phyloP scores from a whole-genome alignment of 2,888 invertebrate genomes.

The Cybosia mesomella region DNA sequence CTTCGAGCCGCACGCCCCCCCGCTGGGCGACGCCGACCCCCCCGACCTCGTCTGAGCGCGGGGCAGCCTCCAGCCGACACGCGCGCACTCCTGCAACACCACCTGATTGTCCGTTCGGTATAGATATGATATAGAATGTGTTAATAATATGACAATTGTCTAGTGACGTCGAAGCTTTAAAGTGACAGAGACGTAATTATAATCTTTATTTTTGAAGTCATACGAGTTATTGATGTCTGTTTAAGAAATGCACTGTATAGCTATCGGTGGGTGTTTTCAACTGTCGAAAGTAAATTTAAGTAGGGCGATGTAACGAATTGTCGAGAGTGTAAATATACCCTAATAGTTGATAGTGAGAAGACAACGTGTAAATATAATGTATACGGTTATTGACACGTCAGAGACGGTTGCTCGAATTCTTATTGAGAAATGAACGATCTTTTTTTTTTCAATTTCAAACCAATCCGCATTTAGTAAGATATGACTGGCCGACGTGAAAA shows the following conservation, averaged over 20 bases:
- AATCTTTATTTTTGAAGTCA: neutral
- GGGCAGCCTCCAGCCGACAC: neutral
- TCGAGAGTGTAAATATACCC: constrained; percentile 13
- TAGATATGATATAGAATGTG: too few species aligned
- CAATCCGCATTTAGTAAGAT: neutral
- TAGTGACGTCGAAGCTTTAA: neutral
- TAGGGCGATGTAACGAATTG: constrained; percentile 26
- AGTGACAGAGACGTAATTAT: neutral
- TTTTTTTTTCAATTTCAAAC: constrained; percentile 4
- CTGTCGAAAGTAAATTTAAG: constrained; percentile 17
- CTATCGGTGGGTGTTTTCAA: neutral
- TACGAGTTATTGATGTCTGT: neutral
- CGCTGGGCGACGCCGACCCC: constrained; percentile 37
- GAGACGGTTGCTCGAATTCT: constrained; percentile 1
- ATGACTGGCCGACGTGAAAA: neutral
- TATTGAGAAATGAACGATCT: neutral
- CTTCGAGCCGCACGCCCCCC: constrained; percentile 45
- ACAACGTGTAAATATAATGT: constrained; percentile 22
- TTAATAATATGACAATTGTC: too few species aligned
- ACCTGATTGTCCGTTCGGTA: neutral
- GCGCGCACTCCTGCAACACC: neutral
- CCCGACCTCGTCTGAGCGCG: constrained; percentile 54
- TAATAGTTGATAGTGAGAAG: constrained; percentile 7
- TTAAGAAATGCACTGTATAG: too few species aligned
- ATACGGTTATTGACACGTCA: neutral